These are phyloP conservation scores for Ptilonorhynchus violaceus DNA, from an alignment of 2,113 vertebrate species.

Conservation along the genomic window DNA sequence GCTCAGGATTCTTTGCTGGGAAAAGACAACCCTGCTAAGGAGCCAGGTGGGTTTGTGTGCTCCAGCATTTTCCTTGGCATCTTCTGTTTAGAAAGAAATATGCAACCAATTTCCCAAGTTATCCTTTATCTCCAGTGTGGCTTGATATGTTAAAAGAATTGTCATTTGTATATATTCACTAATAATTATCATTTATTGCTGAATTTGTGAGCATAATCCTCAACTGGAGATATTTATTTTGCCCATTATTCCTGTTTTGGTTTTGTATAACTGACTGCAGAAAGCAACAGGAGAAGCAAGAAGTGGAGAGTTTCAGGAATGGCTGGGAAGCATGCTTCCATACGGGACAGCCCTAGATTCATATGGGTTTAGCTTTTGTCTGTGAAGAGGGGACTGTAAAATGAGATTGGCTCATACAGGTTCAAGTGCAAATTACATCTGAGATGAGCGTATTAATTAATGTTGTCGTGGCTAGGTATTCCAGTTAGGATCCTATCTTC, in stretches of 20 bases:
- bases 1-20: not conserved
- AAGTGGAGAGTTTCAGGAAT: not conserved
- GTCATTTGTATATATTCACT: not conserved
- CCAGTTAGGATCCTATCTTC: not conserved
- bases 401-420: not conserved
- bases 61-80: not conserved
- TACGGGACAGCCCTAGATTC: not conserved
- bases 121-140: not conserved
- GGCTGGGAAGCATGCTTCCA: not conserved
- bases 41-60: not conserved
- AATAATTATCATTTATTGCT: not conserved
- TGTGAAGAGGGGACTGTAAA: not conserved
- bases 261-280: not conserved
- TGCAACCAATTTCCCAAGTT: not conserved
- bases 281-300: not conserved
- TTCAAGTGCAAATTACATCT: not conserved
- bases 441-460: not conserved
- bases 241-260: not conserved
- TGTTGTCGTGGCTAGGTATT: rapidly evolving
- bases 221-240: not conserved
- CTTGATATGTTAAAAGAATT: not conserved
- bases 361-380: rapidly evolving
- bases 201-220: not conserved
- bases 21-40: not conserved
- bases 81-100: not conserved